Percentiles rank a stretch among this genome's conserved stretches.
Evolutionary conservation across 2,113 vertebrate species (phyloP).

Genomic region (Catagonus wagneri): DNA sequence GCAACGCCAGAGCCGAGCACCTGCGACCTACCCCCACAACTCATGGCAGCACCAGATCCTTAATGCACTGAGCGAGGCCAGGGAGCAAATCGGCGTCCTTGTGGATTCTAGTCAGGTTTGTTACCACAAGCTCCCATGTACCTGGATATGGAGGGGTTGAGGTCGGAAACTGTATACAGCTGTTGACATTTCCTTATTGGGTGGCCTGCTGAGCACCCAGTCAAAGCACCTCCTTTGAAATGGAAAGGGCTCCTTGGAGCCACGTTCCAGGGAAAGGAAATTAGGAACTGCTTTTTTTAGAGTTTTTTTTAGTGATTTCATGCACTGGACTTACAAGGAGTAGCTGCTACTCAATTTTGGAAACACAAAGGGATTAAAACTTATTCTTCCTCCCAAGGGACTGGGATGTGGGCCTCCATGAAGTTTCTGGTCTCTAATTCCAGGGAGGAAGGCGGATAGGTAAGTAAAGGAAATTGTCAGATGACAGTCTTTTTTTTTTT

Average conservation of each 20-base stretch:
- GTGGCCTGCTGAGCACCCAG: background rate
- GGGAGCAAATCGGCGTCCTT: no score
- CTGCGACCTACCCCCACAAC: no score
- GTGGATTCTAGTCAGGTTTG: no score
- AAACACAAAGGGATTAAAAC: conserved; percentile 8
- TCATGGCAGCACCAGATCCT: no score
- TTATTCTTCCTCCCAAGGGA: background rate
- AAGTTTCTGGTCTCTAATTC: background rate
- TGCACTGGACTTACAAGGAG: background rate
- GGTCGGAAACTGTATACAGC: background rate
- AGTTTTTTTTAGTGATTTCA: background rate
- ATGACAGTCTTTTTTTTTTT: no score
- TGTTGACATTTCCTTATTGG: background rate
- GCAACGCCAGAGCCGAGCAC: no score
- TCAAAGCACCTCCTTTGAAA: background rate
- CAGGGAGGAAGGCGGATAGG: background rate
- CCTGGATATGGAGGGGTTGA: background rate
- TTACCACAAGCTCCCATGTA: background rate
- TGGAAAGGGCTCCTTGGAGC: background rate
- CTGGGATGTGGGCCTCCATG: background rate
- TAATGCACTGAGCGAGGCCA: no score
- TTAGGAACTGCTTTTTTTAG: background rate
- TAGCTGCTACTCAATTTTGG: conserved; percentile 1
- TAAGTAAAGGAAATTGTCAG: background rate
- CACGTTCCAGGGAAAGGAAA: background rate